Percentiles rank a stretch among this genome's conserved stretches.
Evolutionary conservation across 2,888 invertebrate genomes (phyloP).

Genomic region (Chymomyza amoena): DNA sequence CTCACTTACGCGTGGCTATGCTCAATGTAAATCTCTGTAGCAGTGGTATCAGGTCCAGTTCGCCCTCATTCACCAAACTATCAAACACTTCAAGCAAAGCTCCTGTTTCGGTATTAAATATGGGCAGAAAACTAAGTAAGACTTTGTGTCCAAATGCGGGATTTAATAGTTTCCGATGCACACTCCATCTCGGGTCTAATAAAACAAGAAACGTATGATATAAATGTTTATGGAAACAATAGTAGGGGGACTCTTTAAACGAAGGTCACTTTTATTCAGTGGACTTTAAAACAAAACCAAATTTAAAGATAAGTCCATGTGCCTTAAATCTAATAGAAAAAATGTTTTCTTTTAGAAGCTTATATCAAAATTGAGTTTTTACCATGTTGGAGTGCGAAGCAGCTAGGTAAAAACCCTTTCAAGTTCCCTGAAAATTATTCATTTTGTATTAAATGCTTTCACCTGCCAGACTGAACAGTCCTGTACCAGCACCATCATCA

Average conservation of each 20-base stretch:
- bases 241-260: too few species aligned
- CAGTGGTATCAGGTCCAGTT: conserved; percentile 58
- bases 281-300: too few species aligned
- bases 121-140: conserved; percentile 70
- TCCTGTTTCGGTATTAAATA: conserved; percentile 68
- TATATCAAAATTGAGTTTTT: too few species aligned
- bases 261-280: too few species aligned
- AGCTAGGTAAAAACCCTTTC: too few species aligned
- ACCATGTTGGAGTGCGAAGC: too few species aligned
- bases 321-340: too few species aligned
- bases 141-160: conserved; percentile 75
- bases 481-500: conserved; percentile 71
- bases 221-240: background rate
- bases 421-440: too few species aligned
- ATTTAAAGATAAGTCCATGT: too few species aligned
- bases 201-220: background rate
- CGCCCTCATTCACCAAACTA: conserved; percentile 40
- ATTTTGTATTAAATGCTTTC: too few species aligned
- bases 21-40: conserved; percentile 69
- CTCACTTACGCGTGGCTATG: conserved; percentile 70
- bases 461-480: conserved; percentile 72
- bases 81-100: conserved; percentile 50
- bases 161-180: conserved; percentile 73
- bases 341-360: too few species aligned
- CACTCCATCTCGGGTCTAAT: conserved; percentile 72